Conservation (phyloP, 2,888 invertebrate species). For the Herminia tarsipennalis region DNA sequence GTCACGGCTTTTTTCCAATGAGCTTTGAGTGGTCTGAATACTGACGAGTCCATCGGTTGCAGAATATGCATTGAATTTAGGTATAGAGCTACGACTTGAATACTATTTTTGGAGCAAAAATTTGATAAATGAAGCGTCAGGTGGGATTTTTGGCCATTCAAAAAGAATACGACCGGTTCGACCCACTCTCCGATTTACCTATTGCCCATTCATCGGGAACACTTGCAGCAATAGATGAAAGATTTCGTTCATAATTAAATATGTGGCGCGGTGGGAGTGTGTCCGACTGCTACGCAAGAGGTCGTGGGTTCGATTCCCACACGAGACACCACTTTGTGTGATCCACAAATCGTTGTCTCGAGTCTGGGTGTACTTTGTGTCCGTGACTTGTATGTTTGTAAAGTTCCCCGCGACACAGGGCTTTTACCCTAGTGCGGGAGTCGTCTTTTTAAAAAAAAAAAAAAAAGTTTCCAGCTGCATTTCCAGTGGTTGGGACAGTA, state of each 20-base stretch:
- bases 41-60: slow-evolving; percentile 4
- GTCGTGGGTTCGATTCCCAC: no score
- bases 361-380: no score
- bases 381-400: no score
- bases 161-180: slow-evolving; percentile 27
- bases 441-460: no score
- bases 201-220: slow-evolving; percentile 6
- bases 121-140: slow-evolving; percentile 14
- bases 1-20: neutral
- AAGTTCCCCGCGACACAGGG: no score
- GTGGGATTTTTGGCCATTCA: no score
- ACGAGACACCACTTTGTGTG: no score
- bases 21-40: neutral
- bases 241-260: slow-evolving; percentile 18
- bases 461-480: slow-evolving; percentile 37
- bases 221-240: slow-evolving; percentile 2
- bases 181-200: slow-evolving; percentile 6
- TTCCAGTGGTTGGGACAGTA: slow-evolving; percentile 33
- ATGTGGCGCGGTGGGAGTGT: slow-evolving; percentile 40
- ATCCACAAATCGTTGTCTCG: no score
- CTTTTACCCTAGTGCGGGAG: no score
- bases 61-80: slow-evolving; percentile 6
- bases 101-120: slow-evolving; percentile 10
- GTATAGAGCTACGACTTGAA: slow-evolving; percentile 2
- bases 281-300: no score